phyloP scores from a whole-genome alignment of 92 coral and sea anemone species.

The Meandrina meandrites region DNA sequence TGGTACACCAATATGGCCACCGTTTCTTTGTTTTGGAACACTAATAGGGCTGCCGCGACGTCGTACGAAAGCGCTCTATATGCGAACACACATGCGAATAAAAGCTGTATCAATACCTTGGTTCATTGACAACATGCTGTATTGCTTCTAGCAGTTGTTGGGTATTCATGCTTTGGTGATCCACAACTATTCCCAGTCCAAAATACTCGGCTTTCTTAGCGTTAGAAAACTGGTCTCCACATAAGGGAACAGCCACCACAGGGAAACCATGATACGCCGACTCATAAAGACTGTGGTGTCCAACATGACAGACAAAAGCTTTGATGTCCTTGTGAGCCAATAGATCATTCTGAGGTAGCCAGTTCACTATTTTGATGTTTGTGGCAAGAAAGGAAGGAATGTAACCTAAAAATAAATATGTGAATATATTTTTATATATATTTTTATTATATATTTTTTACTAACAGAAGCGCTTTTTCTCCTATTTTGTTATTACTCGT shows the following conservation, averaged over 20 bases:
- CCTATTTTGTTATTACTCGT: no score
- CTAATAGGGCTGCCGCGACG: no score
- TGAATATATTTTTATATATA: neutral
- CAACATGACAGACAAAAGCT: slow-evolving; percentile 68
- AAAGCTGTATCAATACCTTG: slow-evolving; percentile 38
- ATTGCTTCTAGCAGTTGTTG: slow-evolving; percentile 35
- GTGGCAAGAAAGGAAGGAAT: slow-evolving; percentile 48
- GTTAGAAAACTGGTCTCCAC: slow-evolving; percentile 54
- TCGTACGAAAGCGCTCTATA: no score
- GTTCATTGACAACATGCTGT: slow-evolving; percentile 49
- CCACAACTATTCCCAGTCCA: slow-evolving; percentile 53
- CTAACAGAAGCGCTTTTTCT: no score
- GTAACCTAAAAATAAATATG: slow-evolving; percentile 26
- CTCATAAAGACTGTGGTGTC: slow-evolving; percentile 66
- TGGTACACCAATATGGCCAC: no score
- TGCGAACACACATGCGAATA: no score
- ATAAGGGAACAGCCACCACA: slow-evolving; percentile 64
- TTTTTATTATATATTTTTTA: neutral
- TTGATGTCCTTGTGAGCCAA: slow-evolving; percentile 58
- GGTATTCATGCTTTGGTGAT: slow-evolving; percentile 38
- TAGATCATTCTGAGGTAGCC: slow-evolving; percentile 74
- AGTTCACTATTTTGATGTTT: slow-evolving; percentile 46
- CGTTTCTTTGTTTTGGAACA: no score
- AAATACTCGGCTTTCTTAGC: slow-evolving; percentile 43
- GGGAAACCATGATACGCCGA: slow-evolving; percentile 69